Percentiles rank a stretch among this genome's conserved stretches.
phyloP scores from a whole-genome alignment of 1,140 invertebrate species.

The Phenacoccus solenopsis region DNA sequence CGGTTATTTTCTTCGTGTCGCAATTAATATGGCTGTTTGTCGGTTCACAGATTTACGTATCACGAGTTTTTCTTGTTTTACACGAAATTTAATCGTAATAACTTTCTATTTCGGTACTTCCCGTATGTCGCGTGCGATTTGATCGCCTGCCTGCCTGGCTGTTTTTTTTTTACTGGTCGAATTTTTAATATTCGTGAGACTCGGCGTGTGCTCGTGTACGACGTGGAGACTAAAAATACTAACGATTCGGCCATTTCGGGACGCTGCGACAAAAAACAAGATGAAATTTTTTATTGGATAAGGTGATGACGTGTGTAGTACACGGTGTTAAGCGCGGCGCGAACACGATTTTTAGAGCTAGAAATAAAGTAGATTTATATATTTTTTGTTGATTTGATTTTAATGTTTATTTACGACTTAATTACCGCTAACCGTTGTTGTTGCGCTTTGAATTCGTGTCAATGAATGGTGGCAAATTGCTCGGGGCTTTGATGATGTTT shows the following conservation, averaged over 20 bases:
- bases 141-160: not conserved
- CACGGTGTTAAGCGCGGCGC: not conserved
- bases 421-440: not conserved
- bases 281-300: slow-evolving; percentile 9
- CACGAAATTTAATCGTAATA: slow-evolving; percentile 14
- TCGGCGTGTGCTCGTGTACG: not conserved
- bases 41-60: slow-evolving; percentile 15
- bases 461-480: not conserved
- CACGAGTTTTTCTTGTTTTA: slow-evolving; percentile 15
- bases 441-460: not conserved
- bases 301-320: not conserved
- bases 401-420: not conserved
- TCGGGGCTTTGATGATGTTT: no score
- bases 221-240: slow-evolving; percentile 4
- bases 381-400: slow-evolving; percentile 3
- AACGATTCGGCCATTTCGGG: not conserved
- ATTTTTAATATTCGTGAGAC: not conserved
- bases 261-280: not conserved
- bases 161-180: slow-evolving; percentile 4
- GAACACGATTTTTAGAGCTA: not conserved
- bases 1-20: slow-evolving; percentile 6
- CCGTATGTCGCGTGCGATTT: slow-evolving; percentile 8
- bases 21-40: slow-evolving; percentile 15
- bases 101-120: slow-evolving; percentile 17
- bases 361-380: not conserved